Percentiles rank a stretch among this genome's conserved stretches.
Conservation (phyloP, 2,797 vertebrate species). For the Otus scops region DNA sequence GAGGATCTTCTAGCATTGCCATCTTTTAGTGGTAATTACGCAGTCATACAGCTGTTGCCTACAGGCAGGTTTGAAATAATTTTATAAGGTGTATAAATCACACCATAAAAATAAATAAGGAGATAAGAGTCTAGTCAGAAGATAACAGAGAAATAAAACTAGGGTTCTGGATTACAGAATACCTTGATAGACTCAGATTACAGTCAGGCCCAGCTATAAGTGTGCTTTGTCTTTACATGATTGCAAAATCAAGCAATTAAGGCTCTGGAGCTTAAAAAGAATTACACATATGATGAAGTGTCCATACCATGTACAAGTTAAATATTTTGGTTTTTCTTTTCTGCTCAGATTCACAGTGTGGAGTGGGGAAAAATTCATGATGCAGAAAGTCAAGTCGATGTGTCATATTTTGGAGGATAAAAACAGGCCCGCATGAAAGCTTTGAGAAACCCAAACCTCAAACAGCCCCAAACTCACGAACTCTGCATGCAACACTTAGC, state of each 20-base stretch:
- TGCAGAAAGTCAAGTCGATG: neutral
- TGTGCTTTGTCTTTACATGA: neutral
- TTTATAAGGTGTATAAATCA: constrained; percentile 21
- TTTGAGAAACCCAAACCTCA: neutral
- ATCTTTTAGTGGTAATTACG: constrained; percentile 12
- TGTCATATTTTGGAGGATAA: neutral
- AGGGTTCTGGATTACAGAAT: neutral
- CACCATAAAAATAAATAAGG: neutral
- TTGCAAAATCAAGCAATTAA: neutral
- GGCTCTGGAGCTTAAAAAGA: neutral
- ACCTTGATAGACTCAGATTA: neutral
- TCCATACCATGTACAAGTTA: neutral
- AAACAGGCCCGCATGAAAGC: neutral
- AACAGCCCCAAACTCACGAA: neutral
- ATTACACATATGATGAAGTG: neutral
- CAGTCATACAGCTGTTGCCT: constrained; percentile 48
- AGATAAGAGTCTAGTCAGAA: neutral
- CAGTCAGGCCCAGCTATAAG: neutral
- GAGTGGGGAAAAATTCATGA: neutral
- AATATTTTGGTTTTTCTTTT: neutral
- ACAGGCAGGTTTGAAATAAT: constrained; percentile 29
- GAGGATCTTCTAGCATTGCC: neutral
- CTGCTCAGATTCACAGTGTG: neutral
- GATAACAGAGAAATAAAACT: neutral
- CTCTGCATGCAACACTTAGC: neutral